Evolutionary conservation across 2,888 invertebrate genomes (phyloP).

Genomic region (Nineta flava): DNA sequence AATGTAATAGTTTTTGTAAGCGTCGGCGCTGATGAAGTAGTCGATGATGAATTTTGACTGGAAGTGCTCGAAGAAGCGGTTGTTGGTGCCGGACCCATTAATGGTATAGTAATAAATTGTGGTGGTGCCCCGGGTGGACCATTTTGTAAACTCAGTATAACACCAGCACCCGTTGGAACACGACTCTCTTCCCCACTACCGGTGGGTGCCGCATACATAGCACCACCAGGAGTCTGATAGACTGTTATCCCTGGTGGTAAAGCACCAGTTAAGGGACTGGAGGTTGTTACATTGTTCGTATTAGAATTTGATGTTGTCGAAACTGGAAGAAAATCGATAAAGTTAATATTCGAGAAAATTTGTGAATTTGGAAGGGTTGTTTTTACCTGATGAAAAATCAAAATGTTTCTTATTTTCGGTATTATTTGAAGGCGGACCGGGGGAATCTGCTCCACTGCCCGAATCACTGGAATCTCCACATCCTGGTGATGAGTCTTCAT

Average conservation of each 20-base stretch:
- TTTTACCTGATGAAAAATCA: background rate
- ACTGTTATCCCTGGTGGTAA: slow-evolving; percentile 22
- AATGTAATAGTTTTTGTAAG: background rate
- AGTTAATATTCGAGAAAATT: too few species aligned
- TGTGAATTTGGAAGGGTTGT: too few species aligned
- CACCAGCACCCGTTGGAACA: slow-evolving; percentile 28
- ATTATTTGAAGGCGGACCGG: background rate
- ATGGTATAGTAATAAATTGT: slow-evolving; percentile 55
- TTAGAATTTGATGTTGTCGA: background rate
- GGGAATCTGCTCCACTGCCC: background rate
- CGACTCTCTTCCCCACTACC: slow-evolving; percentile 32
- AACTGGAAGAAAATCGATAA: too few species aligned
- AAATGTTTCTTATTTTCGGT: background rate
- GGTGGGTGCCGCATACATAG: slow-evolving; percentile 31
- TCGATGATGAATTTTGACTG: background rate
- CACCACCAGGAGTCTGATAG: slow-evolving; percentile 29
- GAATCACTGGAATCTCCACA: slow-evolving; percentile 1
- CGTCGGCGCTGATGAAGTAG: background rate
- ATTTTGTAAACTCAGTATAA: slow-evolving; percentile 27
- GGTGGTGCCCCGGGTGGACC: slow-evolving; percentile 19
- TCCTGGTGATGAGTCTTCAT: background rate
- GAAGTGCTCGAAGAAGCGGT: slow-evolving; percentile 29
- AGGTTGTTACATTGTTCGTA: background rate
- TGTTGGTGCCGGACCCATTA: slow-evolving; percentile 41
- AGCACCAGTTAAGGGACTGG: slow-evolving; percentile 5